These are phyloP conservation scores for Psilopsiagon aymara DNA, from an alignment of 2,113 vertebrate genomes.

Conservation along the genomic window DNA sequence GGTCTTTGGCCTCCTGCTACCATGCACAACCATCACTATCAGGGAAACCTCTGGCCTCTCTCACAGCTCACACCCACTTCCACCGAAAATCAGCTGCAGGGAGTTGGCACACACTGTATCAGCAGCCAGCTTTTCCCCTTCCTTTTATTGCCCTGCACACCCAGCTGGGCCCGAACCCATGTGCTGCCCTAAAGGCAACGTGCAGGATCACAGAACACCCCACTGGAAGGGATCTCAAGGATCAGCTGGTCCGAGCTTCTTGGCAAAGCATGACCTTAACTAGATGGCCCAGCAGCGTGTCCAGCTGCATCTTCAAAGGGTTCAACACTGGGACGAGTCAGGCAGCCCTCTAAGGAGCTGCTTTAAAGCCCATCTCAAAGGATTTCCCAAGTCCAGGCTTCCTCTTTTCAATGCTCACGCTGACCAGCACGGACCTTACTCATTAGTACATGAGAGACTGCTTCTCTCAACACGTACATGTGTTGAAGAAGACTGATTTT, in stretches of 20 bases:
- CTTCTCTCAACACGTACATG: background rate
- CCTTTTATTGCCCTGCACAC: background rate
- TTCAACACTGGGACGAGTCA: background rate
- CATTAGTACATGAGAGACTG: background rate
- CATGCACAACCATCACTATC: rapidly evolving
- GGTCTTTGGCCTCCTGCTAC: background rate
- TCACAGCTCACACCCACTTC: background rate
- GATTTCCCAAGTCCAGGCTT: background rate
- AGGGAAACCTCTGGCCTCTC: background rate
- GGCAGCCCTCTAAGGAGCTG: too few species aligned
- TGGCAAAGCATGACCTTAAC: background rate
- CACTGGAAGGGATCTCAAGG: background rate
- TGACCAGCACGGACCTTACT: background rate
- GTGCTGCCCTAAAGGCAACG: background rate
- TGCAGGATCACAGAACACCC: background rate
- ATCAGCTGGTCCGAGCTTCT: background rate
- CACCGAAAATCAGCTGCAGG: background rate
- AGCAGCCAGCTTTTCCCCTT: background rate
- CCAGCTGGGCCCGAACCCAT: background rate
- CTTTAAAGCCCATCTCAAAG: background rate
- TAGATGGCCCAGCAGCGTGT: background rate
- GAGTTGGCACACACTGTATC: rapidly evolving
- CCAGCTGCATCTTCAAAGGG: background rate
- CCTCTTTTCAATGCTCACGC: background rate
- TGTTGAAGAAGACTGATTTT: background rate